Evolutionary conservation across 2,113 vertebrate species (phyloP).

Genomic region (Falco punctatus): DNA sequence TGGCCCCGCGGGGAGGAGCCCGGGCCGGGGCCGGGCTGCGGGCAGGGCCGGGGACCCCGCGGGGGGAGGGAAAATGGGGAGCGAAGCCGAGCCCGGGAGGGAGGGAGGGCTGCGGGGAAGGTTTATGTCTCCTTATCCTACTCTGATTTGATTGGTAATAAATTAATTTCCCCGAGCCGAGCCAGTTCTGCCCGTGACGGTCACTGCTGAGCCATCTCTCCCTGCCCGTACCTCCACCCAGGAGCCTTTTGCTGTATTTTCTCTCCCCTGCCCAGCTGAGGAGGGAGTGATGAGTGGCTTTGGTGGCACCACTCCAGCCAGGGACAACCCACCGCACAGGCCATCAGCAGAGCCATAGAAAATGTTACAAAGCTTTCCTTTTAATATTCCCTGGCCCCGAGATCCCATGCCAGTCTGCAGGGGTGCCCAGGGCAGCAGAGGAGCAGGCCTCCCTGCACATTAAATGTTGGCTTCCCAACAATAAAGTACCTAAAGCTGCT

Average conservation of each 20-base stretch:
- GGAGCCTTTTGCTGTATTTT: not conserved
- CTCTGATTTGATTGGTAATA: too few species aligned
- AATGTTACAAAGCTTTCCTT: not conserved
- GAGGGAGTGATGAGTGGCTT: not conserved
- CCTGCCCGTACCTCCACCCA: not conserved
- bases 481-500: not conserved
- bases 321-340: not conserved
- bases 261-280: not conserved
- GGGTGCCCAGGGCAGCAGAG: not conserved
- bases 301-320: not conserved
- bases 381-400: not conserved
- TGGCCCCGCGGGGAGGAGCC: too few species aligned
- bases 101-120: too few species aligned
- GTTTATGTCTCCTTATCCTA: too few species aligned
- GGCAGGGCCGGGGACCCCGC: too few species aligned
- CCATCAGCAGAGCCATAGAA: not conserved
- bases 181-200: too few species aligned
- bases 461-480: not conserved
- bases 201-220: not conserved
- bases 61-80: too few species aligned
- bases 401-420: fast-evolving
- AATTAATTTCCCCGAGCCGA: too few species aligned
- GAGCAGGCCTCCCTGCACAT: not conserved
- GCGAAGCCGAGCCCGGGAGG: too few species aligned
- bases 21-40: too few species aligned